Evolutionary conservation across 2,888 invertebrate genomes (phyloP), one percentile per base, ranked within the genome.

Genomic region (Zonitis immaculata): DNA sequence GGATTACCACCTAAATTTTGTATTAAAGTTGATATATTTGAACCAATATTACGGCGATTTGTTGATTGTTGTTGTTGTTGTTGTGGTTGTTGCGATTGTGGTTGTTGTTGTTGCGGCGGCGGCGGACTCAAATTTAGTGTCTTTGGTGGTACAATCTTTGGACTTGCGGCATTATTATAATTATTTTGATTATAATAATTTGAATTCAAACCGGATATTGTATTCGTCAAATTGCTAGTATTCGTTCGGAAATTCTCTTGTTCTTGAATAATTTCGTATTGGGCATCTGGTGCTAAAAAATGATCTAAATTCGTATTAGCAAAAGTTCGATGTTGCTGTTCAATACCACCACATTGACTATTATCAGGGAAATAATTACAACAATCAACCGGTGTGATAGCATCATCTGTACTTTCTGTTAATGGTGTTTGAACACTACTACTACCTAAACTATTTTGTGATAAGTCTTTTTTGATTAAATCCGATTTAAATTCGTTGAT

Each of bases 181-280:
- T 64, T 63, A 47, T 58, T 64, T 54, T 70, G 72, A 52, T 69
- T 71, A 58, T 70, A 73, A 58, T 74, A 75, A 57, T 68, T 73
- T 46, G 72, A 74, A 20, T 71, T 73, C 46, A 77, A 61, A 18
- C 74, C 73, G 9, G 76, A 76, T 45, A 77, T 76, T 8, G 76
- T 76, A 50, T 72, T 74, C 9, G 76, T 70, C 18, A 76, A 62
- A 52, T 76, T 76, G 60, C 73, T 70, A 16, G 62, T 62, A 49
- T 62, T 65, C 49, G 65, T 67, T 42, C 68, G 60, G 44, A 67
- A 69, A 51, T 60, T 58, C 71, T 63, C 76, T 73, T 61, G 72
- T 50, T 80, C 79, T 48, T 80, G 79, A 35, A 81, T 80, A 1
- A 80, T 76, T 64, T 85, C 85, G 65, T 85, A 85, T 62, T 85